These are phyloP conservation scores for Kuschelorhynchus macadamiae DNA, from an alignment of 2,888 invertebrate species.

Conservation along the genomic window DNA sequence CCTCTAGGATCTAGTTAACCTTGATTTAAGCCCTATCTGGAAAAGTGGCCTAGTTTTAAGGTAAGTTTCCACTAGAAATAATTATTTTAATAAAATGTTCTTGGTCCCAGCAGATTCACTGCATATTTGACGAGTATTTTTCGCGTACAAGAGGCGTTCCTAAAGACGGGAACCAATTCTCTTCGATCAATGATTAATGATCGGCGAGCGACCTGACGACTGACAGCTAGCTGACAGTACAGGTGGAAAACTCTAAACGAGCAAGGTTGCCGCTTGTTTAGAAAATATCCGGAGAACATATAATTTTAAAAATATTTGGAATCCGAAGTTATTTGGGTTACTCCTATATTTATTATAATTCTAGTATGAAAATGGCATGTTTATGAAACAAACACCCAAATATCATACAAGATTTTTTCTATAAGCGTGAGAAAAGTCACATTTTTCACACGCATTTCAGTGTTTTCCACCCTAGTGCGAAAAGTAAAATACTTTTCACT, in stretches of 20 bases:
- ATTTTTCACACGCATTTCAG: too few species aligned
- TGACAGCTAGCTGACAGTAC: slow-evolving; percentile 57
- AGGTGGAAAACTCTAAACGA: slow-evolving; percentile 55
- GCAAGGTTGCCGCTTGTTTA: slow-evolving; percentile 18
- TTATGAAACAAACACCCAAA: too few species aligned
- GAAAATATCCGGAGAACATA: not conserved
- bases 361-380: too few species aligned
- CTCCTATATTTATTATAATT: too few species aligned
- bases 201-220: slow-evolving; percentile 57
- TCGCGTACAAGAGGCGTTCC: slow-evolving; percentile 46
- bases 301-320: not conserved
- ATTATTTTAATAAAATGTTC: slow-evolving; percentile 5
- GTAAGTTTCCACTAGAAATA: slow-evolving; percentile 6
- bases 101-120: slow-evolving; percentile 48
- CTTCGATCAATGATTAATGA: slow-evolving; percentile 67
- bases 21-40: slow-evolving; percentile 24
- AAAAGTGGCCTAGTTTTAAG: slow-evolving; percentile 17
- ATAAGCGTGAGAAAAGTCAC: too few species aligned
- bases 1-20: slow-evolving; percentile 17
- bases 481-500: too few species aligned
- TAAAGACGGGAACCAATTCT: slow-evolving; percentile 52
- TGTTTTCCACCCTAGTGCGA: too few species aligned
- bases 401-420: too few species aligned
- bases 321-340: too few species aligned
- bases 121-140: slow-evolving; percentile 53